Base-by-base conservation (phyloP, 2,797 vertebrate species). In the Fistularia commersonii region DNA sequence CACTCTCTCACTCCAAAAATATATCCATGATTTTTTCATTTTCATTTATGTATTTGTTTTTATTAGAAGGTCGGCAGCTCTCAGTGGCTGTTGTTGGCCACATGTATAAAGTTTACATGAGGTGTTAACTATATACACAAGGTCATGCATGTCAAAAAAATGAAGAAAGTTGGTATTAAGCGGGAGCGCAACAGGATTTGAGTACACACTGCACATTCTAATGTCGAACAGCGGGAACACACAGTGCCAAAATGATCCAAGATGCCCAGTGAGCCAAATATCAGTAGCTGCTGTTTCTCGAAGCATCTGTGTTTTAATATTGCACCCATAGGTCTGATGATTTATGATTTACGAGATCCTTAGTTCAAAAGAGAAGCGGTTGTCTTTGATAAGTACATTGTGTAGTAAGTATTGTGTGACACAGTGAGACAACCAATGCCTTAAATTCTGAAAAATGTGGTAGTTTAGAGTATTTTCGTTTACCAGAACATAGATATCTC, bases 371-470 rank as follows among this genome's bases (percentile, higher is more conserved):
- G 35, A 63, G 12, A 65, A 50, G 36, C 12, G 6, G 50, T 32
- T 55, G 44, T 66, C 50, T 64, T 57, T 40, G 57, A 54, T 36
- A 32, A 51, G 54, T 59, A 52, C 49, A 61, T 45, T 54, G 32
- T 6, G 10, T 50, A 36, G 32, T 48, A 15, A 32, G 39, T 52
- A 55, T 48, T 65, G 51, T 61, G 41, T 43, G 33, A 66, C 41
- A 54, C 44, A 53, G 62, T 11, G 59, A 71, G 63, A 74, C 45
- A 72, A 66, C 43, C 5, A 11, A 76, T 78, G 82, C 81, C 82
- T 86, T 87, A 84, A 75, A 67, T 55, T 62, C 37, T 72, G 46
- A 78, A 51, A 61, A 14, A 64, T 58, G 51, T 38, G 9, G 12
- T 47, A 48, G 34, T 70, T 45, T 38, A 31, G 33, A 48, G n/a